Percentiles rank a stretch among this genome's conserved stretches.
These are phyloP conservation scores for Drosophila monieri DNA, from an alignment of 2,888 invertebrate species.

Conservation along the genomic window DNA sequence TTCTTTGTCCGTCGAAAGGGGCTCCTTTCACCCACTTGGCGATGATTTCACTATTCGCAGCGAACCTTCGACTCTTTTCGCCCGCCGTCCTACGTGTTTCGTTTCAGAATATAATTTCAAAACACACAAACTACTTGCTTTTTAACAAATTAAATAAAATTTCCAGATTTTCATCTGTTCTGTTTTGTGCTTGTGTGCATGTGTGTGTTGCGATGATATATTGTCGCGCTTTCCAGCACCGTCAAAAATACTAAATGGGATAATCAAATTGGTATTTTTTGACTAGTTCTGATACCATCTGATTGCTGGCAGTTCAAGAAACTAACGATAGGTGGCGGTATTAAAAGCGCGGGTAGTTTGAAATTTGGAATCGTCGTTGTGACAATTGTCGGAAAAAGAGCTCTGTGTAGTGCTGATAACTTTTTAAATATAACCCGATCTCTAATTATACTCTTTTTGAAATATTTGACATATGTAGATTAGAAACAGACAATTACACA, in stretches of 20 bases:
- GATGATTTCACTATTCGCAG: background rate
- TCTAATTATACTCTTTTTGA: background rate
- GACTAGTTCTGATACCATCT: conserved; percentile 39
- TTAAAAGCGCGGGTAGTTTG: background rate
- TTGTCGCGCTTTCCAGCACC: conserved; percentile 2
- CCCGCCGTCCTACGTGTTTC: background rate
- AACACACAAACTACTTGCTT: conserved; percentile 5
- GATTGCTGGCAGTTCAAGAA: conserved; percentile 14
- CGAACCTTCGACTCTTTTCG: background rate
- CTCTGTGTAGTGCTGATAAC: background rate
- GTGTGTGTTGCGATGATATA: conserved; percentile 8
- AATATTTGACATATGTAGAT: background rate
- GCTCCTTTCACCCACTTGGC: conserved; percentile 27
- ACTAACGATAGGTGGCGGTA: conserved; percentile 1
- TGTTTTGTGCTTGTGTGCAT: conserved; percentile 26
- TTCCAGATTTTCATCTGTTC: conserved; percentile 67
- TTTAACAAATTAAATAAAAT: conserved; percentile 12
- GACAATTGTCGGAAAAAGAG: background rate
- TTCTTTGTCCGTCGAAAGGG: conserved; percentile 11
- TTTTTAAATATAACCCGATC: background rate
- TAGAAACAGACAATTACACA: background rate
- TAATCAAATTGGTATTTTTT: background rate
- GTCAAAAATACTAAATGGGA: background rate
- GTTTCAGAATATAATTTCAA: conserved; percentile 9
- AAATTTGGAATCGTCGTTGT: background rate